Conservation (phyloP, 2,888 invertebrate species). For the Diadromus collaris region DNA sequence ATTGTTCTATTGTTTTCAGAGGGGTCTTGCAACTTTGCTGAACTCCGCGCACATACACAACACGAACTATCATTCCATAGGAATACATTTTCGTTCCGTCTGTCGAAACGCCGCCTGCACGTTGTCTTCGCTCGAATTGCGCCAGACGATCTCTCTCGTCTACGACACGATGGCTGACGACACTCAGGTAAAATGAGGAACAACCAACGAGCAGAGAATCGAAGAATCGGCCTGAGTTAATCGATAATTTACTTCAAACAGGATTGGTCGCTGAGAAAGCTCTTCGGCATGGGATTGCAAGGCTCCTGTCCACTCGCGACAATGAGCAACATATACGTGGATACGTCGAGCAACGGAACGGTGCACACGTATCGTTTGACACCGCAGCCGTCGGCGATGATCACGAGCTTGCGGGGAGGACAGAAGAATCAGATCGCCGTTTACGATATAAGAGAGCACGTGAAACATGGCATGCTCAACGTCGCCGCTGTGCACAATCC, state of each 20-base stretch:
- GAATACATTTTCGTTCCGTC: conserved; percentile 90
- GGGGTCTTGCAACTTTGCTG: conserved; percentile 92
- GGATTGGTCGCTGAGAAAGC: conserved; percentile 93
- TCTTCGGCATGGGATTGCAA: conserved; percentile 93
- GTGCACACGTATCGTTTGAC: conserved; percentile 84
- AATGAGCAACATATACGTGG: conserved; percentile 90
- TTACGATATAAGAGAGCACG: conserved; percentile 83
- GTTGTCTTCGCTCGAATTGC: conserved; percentile 88
- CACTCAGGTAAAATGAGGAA: conserved; percentile 68
- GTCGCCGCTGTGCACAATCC: conserved; percentile 84
- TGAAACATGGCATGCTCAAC: conserved; percentile 83
- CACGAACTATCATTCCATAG: conserved; percentile 95
- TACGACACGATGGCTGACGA: conserved; percentile 86
- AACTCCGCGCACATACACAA: conserved; percentile 96
- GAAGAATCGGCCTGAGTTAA: not conserved
- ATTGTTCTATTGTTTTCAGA: conserved; percentile 75
- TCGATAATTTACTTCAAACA: conserved; percentile 66
- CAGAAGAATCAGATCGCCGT: conserved; percentile 85
- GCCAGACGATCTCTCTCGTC: conserved; percentile 92
- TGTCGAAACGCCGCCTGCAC: conserved; percentile 85
- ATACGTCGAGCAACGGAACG: conserved; percentile 84
- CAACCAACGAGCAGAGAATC: not conserved
- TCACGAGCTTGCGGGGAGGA: conserved; percentile 86
- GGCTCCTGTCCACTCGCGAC: conserved; percentile 91
- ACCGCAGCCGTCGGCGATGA: conserved; percentile 83